Conservation (phyloP, 1,140 invertebrate species). For the Cylas formicarius region DNA sequence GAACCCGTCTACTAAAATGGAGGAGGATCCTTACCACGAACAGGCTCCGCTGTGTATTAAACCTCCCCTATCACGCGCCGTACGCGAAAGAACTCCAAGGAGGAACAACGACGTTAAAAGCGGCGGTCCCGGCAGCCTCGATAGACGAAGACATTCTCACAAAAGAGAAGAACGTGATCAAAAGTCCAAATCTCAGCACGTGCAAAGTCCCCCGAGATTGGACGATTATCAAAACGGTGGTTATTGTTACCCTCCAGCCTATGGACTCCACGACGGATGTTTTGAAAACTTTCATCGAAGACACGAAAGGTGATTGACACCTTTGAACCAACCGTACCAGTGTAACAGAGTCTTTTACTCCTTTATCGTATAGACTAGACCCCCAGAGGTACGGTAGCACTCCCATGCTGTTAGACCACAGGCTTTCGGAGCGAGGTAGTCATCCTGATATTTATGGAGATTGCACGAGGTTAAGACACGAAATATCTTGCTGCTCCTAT, state of each 20-base stretch:
- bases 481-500: slow-evolving; percentile 36
- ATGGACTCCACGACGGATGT: slow-evolving; percentile 31
- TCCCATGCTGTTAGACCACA: slow-evolving; percentile 38
- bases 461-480: slow-evolving; percentile 31
- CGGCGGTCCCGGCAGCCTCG: slow-evolving; percentile 47
- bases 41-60: slow-evolving; percentile 33
- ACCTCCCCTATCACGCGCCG: slow-evolving; percentile 36
- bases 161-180: slow-evolving; percentile 47
- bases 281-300: slow-evolving; percentile 39
- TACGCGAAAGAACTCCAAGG: slow-evolving; percentile 30
- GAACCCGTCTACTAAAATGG: slow-evolving; percentile 31
- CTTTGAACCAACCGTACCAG: not conserved
- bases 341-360: not conserved
- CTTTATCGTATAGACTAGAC: slow-evolving; percentile 30
- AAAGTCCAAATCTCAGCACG: slow-evolving; percentile 49
- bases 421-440: slow-evolving; percentile 32
- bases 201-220: slow-evolving; percentile 37
- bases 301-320: slow-evolving; percentile 32
- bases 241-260: slow-evolving; percentile 38
- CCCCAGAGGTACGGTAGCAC: slow-evolving; percentile 42
- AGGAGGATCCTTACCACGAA: slow-evolving; percentile 23
- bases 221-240: slow-evolving; percentile 43
- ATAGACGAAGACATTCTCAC: slow-evolving; percentile 43
- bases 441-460: slow-evolving; percentile 38
- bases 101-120: slow-evolving; percentile 26